These are phyloP conservation scores for Sinocyclocheilus rhinocerous DNA, from an alignment of 2,113 vertebrate species.

Conservation along the genomic window DNA sequence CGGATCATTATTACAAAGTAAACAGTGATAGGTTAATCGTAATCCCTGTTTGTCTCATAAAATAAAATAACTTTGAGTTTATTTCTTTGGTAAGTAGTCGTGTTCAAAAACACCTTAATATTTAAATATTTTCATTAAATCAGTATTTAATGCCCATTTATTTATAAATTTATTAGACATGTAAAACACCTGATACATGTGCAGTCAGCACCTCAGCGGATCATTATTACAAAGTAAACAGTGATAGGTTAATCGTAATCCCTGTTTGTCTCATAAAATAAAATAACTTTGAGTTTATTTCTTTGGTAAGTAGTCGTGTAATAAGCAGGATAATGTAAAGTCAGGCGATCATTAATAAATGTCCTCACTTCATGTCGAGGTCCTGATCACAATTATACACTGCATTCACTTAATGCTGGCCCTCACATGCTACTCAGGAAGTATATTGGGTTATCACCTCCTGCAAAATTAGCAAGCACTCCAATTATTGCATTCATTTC, in stretches of 20 bases:
- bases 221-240: too few relatives aligned
- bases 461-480: constrained; percentile 35
- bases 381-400: constrained; percentile 17
- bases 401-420: not conserved
- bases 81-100: not conserved
- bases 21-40: too few relatives aligned
- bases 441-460: constrained; percentile 28
- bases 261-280: too few relatives aligned
- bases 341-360: not conserved
- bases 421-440: not conserved
- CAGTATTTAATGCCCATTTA: too few relatives aligned
- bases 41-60: too few relatives aligned
- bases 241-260: too few relatives aligned
- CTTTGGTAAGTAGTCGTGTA: not conserved
- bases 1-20: too few relatives aligned
- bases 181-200: too few relatives aligned
- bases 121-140: too few relatives aligned
- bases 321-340: not conserved
- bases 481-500: constrained; percentile 38
- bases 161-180: too few relatives aligned
- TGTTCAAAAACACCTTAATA: too few relatives aligned
- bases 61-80: not conserved
- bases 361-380: not conserved
- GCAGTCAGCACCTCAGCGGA: too few relatives aligned
- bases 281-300: not conserved